Conservation (phyloP, 2,888 invertebrate species). For the Archaeoteleia sp. region DNA sequence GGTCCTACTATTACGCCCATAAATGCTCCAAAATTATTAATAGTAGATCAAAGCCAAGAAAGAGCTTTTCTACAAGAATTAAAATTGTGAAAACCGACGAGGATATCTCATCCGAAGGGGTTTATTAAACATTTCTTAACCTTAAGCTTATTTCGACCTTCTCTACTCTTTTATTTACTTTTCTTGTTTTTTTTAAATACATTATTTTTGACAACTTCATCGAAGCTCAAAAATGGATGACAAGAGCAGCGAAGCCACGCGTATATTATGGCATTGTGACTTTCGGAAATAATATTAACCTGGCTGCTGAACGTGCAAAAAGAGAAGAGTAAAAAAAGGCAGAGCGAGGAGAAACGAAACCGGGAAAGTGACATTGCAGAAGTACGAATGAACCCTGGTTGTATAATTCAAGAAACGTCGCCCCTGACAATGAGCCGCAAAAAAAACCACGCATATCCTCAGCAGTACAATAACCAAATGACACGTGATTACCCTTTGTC, state of each 20-base stretch:
- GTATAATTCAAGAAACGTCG: background rate
- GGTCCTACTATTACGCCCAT: background rate
- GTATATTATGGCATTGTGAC: no score
- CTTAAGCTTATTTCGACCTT: background rate
- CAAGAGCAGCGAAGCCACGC: no score
- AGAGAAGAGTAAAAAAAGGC: background rate
- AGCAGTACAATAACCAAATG: background rate
- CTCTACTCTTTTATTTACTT: background rate
- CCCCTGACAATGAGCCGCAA: slow-evolving; percentile 10
- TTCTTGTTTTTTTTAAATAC: background rate
- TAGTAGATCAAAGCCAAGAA: background rate
- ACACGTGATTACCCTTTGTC: slow-evolving; percentile 12
- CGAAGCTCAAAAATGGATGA: no score
- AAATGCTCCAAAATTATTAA: background rate
- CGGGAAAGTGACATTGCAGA: no score
- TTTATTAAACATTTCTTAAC: background rate
- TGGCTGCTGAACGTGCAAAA: no score
- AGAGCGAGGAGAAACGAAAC: background rate
- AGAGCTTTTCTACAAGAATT: slow-evolving; percentile 17
- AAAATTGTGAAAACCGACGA: slow-evolving; percentile 5
- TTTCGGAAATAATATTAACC: no score
- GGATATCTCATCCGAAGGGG: background rate
- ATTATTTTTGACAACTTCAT: no score
- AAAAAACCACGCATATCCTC: background rate
- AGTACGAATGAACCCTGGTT: background rate